Conservation (phyloP, 2,888 invertebrate species). For the Heliconius erato region DNA sequence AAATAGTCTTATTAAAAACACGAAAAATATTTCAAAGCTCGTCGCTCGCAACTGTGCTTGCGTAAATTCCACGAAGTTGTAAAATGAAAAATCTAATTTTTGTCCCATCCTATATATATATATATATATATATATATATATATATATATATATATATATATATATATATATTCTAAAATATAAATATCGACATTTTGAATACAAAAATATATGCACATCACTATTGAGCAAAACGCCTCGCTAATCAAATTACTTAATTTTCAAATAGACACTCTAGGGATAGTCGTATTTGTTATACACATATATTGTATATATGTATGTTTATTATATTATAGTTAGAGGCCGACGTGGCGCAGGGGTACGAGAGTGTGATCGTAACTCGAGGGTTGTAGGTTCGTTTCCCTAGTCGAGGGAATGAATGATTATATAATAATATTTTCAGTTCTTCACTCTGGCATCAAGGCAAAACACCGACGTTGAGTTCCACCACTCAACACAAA, state of each 20-base stretch:
- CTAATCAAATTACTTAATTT: conserved; percentile 33
- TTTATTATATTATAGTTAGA: neutral
- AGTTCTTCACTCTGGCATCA: too few relatives aligned
- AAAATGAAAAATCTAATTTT: too few relatives aligned
- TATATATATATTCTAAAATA: neutral
- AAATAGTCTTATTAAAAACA: too few relatives aligned
- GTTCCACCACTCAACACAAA: too few relatives aligned
- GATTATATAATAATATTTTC: neutral
- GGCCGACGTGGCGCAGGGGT: neutral
- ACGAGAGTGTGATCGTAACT: neutral
- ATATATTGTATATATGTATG: conserved; percentile 2
- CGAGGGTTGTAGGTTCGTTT: neutral
- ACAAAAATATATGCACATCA: neutral
- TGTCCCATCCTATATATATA: too few relatives aligned
- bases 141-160: neutral
- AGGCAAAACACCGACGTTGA: too few relatives aligned
- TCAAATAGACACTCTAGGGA: conserved; percentile 30
- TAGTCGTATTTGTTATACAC: neutral
- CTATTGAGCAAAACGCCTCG: conserved; percentile 14
- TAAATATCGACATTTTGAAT: neutral
- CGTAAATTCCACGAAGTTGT: too few relatives aligned
- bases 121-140: too few relatives aligned
- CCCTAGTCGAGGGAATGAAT: neutral
- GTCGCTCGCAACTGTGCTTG: too few relatives aligned
- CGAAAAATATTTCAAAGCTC: too few relatives aligned